A percentile compares a stretch with the other conserved stretches of the same genome.
These are phyloP conservation scores for Reticulitermes lucifugus DNA, from an alignment of 2,888 invertebrate genomes.

Conservation along the genomic window DNA sequence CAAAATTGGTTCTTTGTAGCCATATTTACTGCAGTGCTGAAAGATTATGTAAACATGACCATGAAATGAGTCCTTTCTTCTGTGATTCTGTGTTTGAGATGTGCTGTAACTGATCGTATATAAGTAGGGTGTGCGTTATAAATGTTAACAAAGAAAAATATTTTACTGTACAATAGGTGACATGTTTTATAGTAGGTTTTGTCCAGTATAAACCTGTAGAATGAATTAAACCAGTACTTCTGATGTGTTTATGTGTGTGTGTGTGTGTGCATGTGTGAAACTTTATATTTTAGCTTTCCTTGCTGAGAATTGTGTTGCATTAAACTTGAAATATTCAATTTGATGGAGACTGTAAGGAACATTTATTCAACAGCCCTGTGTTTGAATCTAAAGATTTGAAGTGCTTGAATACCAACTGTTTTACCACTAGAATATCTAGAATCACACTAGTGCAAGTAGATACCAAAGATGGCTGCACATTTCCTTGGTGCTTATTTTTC, in stretches of 20 bases:
- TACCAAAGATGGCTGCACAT: constrained; percentile 47
- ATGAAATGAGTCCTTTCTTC: too few relatives aligned
- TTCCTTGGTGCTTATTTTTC: constrained; percentile 50
- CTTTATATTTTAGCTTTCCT: not conserved
- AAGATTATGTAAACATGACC: too few relatives aligned
- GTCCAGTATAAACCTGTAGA: not conserved
- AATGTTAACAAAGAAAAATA: not conserved
- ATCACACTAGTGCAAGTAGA: constrained; percentile 37
- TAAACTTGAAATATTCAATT: not conserved
- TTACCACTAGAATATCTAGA: constrained; percentile 10
- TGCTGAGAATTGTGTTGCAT: not conserved
- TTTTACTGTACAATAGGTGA: not conserved
- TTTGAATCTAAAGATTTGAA: not conserved
- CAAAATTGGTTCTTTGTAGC: too few relatives aligned
- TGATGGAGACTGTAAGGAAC: not conserved
- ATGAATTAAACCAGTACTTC: not conserved
- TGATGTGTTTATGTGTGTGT: not conserved
- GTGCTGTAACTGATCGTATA: too few relatives aligned
- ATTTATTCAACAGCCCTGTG: not conserved
- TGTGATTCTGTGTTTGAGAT: too few relatives aligned
- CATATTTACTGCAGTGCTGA: too few relatives aligned
- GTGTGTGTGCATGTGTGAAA: not conserved
- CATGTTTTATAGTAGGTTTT: not conserved
- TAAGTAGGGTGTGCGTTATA: not conserved
- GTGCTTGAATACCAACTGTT: not conserved